A percentile compares a stretch with the other conserved stretches of the same genome.
Evolutionary conservation across 2,797 vertebrate genomes (phyloP).

Genomic region (Ctenosaura bakeri): DNA sequence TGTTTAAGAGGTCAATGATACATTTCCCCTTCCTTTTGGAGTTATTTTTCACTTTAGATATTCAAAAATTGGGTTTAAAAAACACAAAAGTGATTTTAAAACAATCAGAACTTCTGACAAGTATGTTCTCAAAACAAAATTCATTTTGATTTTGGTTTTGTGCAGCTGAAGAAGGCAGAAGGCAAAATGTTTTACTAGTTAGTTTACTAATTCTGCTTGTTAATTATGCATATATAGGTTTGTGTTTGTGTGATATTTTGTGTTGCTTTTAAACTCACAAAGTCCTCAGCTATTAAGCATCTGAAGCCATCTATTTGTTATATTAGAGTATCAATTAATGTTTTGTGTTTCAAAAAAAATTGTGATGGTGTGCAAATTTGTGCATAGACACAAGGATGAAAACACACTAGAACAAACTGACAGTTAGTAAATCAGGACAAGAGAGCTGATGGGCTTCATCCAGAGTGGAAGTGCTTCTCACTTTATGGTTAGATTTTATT

Average conservation of each 20-base stretch:
- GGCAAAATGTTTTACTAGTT: no score
- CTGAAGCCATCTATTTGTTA: neutral
- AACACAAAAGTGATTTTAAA: neutral
- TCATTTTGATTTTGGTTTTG: no score
- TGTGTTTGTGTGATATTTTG: neutral
- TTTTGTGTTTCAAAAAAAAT: neutral
- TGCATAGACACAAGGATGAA: neutral
- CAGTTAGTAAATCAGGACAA: neutral
- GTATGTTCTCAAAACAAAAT: no score
- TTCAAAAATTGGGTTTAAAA: neutral
- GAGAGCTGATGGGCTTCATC: no score
- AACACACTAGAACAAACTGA: neutral
- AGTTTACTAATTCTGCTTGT: no score
- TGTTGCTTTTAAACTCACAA: neutral
- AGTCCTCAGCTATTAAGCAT: neutral
- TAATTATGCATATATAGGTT: no score
- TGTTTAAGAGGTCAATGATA: neutral
- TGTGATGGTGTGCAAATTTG: neutral
- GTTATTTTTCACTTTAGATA: neutral
- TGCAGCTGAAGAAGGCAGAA: no score
- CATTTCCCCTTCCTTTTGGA: neutral
- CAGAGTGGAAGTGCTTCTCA: no score
- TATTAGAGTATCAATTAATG: neutral
- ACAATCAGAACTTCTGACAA: no score
- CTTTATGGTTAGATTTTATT: no score